These are phyloP conservation scores for Morbakka virulenta DNA, from an alignment of 30 jellyfish, hydroid and myxozoan genomes.

Conservation along the genomic window DNA sequence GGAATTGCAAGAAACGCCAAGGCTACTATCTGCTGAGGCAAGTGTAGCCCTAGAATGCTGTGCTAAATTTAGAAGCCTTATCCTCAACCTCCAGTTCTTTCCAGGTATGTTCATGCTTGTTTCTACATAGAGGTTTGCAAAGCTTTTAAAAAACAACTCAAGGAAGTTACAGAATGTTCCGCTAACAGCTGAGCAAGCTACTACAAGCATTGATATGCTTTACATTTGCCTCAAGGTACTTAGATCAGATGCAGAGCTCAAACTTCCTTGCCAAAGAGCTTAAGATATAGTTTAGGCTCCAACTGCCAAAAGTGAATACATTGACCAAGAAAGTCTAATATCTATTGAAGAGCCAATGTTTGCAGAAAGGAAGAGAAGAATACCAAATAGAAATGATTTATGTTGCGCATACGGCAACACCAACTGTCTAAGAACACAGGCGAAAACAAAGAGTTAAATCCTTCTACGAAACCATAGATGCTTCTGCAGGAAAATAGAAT, in stretches of 20 bases:
- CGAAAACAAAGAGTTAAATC: not conserved
- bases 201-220: constrained; percentile 31
- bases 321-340: constrained; percentile 22
- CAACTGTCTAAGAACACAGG: not conserved
- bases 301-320: constrained; percentile 12
- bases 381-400: not conserved
- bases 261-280: constrained; percentile 13
- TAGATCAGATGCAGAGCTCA: constrained; percentile 26
- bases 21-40: not conserved
- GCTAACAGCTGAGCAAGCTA: constrained; percentile 54
- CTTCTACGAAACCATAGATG: not conserved
- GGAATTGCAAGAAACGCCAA: not conserved
- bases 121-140: constrained; percentile 21
- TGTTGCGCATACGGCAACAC: not conserved
- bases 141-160: constrained; percentile 32
- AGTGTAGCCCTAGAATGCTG: constrained; percentile 51
- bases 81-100: constrained; percentile 38
- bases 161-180: constrained; percentile 38
- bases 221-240: constrained; percentile 37
- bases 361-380: constrained; percentile 25
- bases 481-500: too few relatives aligned
- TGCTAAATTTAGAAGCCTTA: constrained; percentile 15
- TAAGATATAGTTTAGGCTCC: constrained; percentile 1
- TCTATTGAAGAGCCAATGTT: constrained; percentile 15
- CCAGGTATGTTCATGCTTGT: constrained; percentile 40